Evolutionary conservation across 2,113 vertebrate species (phyloP), one percentile per base, ranked within the genome.

Genomic region (Erpornis zantholeuca): DNA sequence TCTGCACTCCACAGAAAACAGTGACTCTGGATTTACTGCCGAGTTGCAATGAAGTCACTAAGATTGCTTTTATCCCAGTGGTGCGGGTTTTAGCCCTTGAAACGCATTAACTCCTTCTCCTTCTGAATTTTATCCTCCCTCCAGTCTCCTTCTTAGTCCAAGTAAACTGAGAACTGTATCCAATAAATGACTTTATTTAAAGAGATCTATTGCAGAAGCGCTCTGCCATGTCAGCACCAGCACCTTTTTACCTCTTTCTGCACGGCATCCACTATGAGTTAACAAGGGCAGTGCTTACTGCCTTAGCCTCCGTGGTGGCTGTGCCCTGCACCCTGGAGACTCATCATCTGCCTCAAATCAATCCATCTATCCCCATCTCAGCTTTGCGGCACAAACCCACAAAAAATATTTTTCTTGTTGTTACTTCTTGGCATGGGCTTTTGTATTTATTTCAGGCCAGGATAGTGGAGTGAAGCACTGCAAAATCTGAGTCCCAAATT

Each of bases 1-100:
- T 96, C 93, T 94, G 87, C 64, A 33, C 90, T 96, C 88, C 80
- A 81, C 89, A 86, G 89, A 93, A 94, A 94, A 86, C 6, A 83
- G 91, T 68, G 71, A 85, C 79, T 94, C 88, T 60, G 75, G 49
- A 82, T 84, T 96, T 92, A 91, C 71, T 90, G 68, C 77, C 89
- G 86, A 78, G 54, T 82, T 91, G 76, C 69, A 68, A 28, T 92
- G 85, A 97, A 96, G 63, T 92, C 93, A 90, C 68, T 54, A 52
- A 69, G 47, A 94, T 83, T 94, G 61, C 82, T 86, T 96, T 95
- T 79, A 89, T 94, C 89, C 89, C 68, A 90, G 52, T 78, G 60
- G 42, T 84, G 65, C 85, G 94, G 92, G 91, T 94, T 96, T 94
- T 84, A 94, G 79, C 28, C 61, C 53, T 94, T 90, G 68, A 93